Evolutionary conservation across 64 coral and sea anemone species (phyloP).

Genomic region (Montipora foliosa): DNA sequence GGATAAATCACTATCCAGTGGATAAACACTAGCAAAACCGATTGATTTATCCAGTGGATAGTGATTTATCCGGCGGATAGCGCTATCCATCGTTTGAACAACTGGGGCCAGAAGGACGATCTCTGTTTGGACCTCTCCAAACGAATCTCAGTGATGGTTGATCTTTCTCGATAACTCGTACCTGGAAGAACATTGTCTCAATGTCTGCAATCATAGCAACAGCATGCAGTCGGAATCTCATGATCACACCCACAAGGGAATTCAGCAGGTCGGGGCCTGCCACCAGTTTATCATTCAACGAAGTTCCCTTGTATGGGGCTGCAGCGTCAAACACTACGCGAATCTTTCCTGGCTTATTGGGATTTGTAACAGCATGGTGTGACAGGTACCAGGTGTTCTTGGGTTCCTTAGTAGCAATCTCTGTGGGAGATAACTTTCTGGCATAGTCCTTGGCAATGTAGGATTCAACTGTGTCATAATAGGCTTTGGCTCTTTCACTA

Average conservation of each 20-base stretch:
- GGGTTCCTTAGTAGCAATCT: conserved; percentile 23
- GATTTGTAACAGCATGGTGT: conserved; percentile 52
- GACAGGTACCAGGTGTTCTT: conserved; percentile 64
- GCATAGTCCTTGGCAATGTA: conserved; percentile 36
- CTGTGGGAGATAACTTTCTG: neutral
- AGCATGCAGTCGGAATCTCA: conserved; percentile 15
- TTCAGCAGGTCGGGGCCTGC: conserved; percentile 57
- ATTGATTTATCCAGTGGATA: too few relatives aligned
- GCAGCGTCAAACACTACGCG: conserved; percentile 64
- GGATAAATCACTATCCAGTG: too few relatives aligned
- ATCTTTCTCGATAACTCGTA: conserved; percentile 46
- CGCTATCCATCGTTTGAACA: too few relatives aligned
- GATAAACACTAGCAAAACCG: too few relatives aligned
- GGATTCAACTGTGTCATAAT: conserved; percentile 48
- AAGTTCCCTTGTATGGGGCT: conserved; percentile 23
- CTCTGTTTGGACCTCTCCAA: conserved; percentile 34
- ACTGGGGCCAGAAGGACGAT: neutral
- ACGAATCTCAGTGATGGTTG: conserved; percentile 34
- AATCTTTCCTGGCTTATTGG: conserved; percentile 65
- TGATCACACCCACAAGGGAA: conserved; percentile 26
- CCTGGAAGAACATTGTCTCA: conserved; percentile 60
- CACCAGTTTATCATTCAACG: conserved; percentile 45
- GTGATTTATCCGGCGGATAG: too few relatives aligned
- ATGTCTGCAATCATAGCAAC: conserved; percentile 43
- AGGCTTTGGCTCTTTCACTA: conserved; percentile 24